These are phyloP conservation scores for Rhadinocentrus ornatus DNA, from an alignment of 2,797 vertebrate species.

Conservation along the genomic window DNA sequence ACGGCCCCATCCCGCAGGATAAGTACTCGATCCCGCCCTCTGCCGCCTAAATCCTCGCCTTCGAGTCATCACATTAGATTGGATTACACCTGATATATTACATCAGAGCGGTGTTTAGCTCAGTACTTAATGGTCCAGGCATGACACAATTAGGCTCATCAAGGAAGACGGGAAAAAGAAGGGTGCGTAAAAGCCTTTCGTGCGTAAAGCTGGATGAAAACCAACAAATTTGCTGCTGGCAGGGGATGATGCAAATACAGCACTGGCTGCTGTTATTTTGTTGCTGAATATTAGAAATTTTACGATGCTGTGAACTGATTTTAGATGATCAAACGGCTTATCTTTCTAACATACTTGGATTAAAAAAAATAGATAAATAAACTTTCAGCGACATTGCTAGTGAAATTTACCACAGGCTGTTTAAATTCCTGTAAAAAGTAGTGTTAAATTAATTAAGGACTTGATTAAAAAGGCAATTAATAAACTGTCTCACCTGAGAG, in stretches of 20 bases:
- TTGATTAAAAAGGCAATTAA: neutral
- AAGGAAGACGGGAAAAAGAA: conserved; percentile 42
- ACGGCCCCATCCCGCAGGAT: conserved; percentile 69
- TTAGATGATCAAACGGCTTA: neutral
- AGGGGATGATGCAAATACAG: neutral
- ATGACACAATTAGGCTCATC: conserved; percentile 75
- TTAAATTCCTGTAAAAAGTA: neutral
- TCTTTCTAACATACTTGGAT: neutral
- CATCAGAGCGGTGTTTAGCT: conserved; percentile 67
- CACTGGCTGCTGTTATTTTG: neutral
- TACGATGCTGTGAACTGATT: neutral
- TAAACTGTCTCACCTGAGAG: conserved; percentile 89
- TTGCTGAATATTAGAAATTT: neutral
- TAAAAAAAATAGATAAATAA: neutral
- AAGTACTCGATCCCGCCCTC: conserved; percentile 80
- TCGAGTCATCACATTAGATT: conserved; percentile 81
- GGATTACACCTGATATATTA: conserved; percentile 85
- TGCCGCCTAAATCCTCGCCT: conserved; percentile 76
- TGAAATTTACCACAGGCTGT: neutral
- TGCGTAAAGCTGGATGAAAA: conserved; percentile 38
- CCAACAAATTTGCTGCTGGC: neutral
- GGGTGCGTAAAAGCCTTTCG: conserved; percentile 52
- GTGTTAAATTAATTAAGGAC: neutral
- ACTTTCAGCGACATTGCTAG: neutral
- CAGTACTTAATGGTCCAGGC: conserved; percentile 63